phyloP scores from a whole-genome alignment of 2,113 vertebrate genomes.

The Catagonus wagneri region DNA sequence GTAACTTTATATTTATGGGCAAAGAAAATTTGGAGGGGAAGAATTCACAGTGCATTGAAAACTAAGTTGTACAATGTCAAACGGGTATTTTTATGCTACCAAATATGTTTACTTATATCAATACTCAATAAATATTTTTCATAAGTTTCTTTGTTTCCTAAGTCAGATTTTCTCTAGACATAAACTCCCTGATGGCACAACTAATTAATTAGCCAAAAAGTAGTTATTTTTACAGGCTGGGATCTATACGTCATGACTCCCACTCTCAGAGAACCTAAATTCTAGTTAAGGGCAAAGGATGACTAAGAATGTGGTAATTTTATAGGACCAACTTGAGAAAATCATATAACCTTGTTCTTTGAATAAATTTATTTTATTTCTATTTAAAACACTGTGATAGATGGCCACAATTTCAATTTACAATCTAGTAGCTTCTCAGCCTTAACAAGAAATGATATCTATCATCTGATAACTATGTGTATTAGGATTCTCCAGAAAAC shows the following conservation, averaged over 20 bases:
- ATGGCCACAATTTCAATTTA: neutral
- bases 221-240: neutral
- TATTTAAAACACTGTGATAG: neutral
- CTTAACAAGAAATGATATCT: neutral
- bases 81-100: neutral
- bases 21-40: neutral
- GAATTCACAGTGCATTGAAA: neutral
- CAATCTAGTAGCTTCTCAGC: neutral
- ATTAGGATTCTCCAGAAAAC: neutral
- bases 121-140: neutral
- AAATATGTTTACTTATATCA: neutral
- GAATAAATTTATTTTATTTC: neutral
- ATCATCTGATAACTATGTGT: neutral
- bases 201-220: constrained; percentile 2
- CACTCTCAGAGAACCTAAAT: neutral
- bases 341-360: neutral
- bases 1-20: constrained; percentile 4
- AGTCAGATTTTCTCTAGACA: neutral
- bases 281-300: neutral
- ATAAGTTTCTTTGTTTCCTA: neutral
- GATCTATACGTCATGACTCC: neutral
- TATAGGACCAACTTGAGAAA: neutral
- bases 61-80: neutral
- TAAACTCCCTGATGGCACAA: neutral
- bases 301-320: neutral